Conservation (phyloP, 2,797 vertebrate genomes). For the Oceanodroma leucorhoa region DNA sequence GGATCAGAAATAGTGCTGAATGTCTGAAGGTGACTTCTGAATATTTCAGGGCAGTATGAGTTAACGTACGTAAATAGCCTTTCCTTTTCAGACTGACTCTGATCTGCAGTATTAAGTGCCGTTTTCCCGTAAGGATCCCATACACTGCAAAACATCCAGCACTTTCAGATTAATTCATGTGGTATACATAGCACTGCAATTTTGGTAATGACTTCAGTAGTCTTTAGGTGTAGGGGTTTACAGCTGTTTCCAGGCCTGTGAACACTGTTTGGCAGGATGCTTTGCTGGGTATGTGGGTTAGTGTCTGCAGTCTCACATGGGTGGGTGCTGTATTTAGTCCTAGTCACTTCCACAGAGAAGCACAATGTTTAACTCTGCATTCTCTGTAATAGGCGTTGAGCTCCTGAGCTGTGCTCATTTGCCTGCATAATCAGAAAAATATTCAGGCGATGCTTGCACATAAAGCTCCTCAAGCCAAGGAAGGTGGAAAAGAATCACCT, state of each 20-base stretch:
- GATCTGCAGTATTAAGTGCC: not conserved
- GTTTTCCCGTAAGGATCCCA: not conserved
- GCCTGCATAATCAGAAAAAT: not conserved
- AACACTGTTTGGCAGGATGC: not conserved
- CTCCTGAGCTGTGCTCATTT: not conserved
- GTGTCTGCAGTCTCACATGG: not conserved
- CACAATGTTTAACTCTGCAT: not conserved
- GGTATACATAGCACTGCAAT: not conserved
- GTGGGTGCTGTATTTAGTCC: not conserved
- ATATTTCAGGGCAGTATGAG: not conserved
- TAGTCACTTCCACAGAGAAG: not conserved
- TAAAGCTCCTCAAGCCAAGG: not conserved
- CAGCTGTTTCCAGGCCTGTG: not conserved
- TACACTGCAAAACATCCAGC: not conserved
- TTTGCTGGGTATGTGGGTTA: not conserved
- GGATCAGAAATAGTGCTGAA: not conserved
- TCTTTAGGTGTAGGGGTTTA: not conserved
- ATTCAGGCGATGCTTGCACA: not conserved
- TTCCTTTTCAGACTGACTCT: not conserved
- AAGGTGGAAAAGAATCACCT: not conserved
- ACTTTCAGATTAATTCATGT: not conserved
- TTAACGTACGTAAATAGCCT: not conserved
- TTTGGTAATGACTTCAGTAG: not conserved
- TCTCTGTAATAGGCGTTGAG: not conserved
- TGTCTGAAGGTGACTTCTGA: not conserved